Percentiles rank a stretch among this genome's conserved stretches.
Conservation (phyloP, 2,888 invertebrate species). For the Luperina nickerlii region DNA sequence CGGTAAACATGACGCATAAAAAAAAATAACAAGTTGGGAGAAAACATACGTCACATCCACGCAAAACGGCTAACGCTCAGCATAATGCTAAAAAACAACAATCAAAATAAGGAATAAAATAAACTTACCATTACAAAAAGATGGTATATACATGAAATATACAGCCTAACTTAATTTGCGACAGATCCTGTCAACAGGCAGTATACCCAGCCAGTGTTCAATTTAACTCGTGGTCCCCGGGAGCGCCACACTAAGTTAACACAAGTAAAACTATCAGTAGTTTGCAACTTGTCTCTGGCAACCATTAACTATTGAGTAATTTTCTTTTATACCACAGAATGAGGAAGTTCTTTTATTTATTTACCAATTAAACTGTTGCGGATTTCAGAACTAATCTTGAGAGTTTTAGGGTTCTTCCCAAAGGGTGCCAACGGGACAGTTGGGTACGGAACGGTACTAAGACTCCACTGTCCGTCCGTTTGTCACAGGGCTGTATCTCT, state of each 20-base stretch:
- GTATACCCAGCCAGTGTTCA: constrained; percentile 27
- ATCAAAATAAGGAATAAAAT: too few relatives aligned
- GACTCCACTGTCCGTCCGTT: too few relatives aligned
- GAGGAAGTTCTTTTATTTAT: constrained; percentile 15
- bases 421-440: too few relatives aligned
- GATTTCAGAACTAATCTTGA: not conserved
- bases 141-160: not conserved
- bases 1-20: too few relatives aligned
- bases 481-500: too few relatives aligned
- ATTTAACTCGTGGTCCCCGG: constrained; percentile 25
- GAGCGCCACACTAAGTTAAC: constrained; percentile 28
- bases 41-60: too few relatives aligned
- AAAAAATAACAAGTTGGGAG: too few relatives aligned
- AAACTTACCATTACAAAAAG: too few relatives aligned
- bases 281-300: constrained; percentile 19
- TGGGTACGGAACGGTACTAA: too few relatives aligned
- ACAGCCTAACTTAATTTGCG: constrained; percentile 1
- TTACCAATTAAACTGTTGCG: constrained; percentile 23
- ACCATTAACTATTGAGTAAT: constrained; percentile 18
- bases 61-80: too few relatives aligned
- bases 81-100: too few relatives aligned
- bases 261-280: constrained; percentile 29
- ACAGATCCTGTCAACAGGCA: not conserved
- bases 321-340: constrained; percentile 1
- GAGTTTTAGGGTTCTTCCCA: not conserved